Evolutionary conservation across 2,888 invertebrate genomes (phyloP).

Genomic region (Torymus texanus): DNA sequence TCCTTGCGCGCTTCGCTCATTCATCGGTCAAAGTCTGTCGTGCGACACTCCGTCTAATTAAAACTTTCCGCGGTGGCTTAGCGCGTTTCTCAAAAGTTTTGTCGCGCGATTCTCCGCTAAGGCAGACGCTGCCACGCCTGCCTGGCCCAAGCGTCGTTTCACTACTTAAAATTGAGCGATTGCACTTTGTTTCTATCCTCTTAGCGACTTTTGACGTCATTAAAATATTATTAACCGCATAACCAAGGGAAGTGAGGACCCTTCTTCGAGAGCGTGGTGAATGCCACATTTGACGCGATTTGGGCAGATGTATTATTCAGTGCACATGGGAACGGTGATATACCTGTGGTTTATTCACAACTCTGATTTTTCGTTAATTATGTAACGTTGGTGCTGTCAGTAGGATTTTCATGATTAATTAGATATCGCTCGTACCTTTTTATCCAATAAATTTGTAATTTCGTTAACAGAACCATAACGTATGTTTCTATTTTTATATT

Average conservation of each 20-base stretch:
- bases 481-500: no score
- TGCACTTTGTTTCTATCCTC: background rate
- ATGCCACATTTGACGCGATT: background rate
- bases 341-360: no score
- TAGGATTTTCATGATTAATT: no score
- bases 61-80: slow-evolving; percentile 40
- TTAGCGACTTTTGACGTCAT: background rate
- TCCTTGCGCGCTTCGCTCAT: background rate
- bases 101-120: background rate
- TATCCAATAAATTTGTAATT: no score
- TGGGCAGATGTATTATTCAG: background rate
- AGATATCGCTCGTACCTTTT: no score
- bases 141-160: background rate
- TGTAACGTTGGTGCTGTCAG: no score
- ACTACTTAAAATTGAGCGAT: slow-evolving; percentile 24
- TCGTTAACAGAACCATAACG: no score
- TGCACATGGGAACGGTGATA: no score
- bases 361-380: no score
- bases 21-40: slow-evolving; percentile 42
- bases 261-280: no score
- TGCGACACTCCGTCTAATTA: slow-evolving; percentile 49
- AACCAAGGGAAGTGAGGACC: background rate
- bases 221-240: background rate
- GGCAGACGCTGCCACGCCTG: background rate
- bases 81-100: slow-evolving; percentile 32